Conservation (phyloP, 2,797 vertebrate species). For the Darevskia mixta region DNA sequence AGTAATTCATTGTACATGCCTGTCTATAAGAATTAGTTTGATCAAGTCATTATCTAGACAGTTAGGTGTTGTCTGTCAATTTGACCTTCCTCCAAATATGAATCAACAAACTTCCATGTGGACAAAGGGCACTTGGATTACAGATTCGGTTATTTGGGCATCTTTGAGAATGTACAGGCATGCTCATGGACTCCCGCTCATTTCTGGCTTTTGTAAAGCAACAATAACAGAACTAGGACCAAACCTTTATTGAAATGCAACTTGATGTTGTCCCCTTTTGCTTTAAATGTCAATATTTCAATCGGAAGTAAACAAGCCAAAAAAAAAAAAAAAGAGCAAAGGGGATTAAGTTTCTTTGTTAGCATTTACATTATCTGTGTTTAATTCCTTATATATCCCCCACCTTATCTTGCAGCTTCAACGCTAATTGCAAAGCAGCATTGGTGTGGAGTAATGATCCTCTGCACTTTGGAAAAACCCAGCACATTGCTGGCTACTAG, state of each 20-base stretch:
- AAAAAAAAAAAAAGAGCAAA: slow-evolving; percentile 51
- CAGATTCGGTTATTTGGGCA: slow-evolving; percentile 12
- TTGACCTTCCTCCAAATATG: slow-evolving; percentile 75
- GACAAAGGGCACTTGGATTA: slow-evolving; percentile 53
- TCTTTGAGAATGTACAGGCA: slow-evolving; percentile 37
- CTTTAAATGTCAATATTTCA: slow-evolving; percentile 59
- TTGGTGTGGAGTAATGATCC: slow-evolving; percentile 65
- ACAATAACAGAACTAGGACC: background rate
- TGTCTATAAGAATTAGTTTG: slow-evolving; percentile 76
- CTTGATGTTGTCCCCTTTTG: background rate
- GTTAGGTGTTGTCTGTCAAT: slow-evolving; percentile 71
- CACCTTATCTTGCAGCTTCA: slow-evolving; percentile 74
- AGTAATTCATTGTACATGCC: slow-evolving; percentile 76
- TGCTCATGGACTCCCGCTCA: background rate
- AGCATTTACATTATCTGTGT: slow-evolving; percentile 74
- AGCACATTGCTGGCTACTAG: slow-evolving; percentile 26
- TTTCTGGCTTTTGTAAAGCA: slow-evolving; percentile 26
- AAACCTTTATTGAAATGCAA: slow-evolving; percentile 55
- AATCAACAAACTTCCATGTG: slow-evolving; percentile 50
- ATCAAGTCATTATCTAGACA: slow-evolving; percentile 73
- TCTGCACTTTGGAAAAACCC: slow-evolving; percentile 63
- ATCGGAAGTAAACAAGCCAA: slow-evolving; percentile 67
- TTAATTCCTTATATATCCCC: slow-evolving; percentile 72
- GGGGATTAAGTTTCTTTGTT: slow-evolving; percentile 74
- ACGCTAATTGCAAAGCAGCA: slow-evolving; percentile 73